Base-by-base conservation (phyloP, 2,888 invertebrate genomes). In the Cerastoderma edule region DNA sequence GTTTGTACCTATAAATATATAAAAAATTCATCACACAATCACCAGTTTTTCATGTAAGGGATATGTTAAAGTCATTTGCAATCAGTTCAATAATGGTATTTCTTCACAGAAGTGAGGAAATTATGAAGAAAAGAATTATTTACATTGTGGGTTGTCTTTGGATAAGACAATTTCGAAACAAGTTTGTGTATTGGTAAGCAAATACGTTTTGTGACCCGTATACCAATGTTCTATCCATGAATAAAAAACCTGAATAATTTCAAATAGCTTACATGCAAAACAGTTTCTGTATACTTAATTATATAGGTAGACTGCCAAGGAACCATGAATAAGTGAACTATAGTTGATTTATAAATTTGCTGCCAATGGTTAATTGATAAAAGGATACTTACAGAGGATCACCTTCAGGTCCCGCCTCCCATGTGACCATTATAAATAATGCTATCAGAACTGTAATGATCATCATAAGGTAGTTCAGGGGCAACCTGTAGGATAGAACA, bases 391-490 rank as follows among this genome's bases (percentile, higher is more conserved):
- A 70, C 67, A 24, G 19, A 13, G 68, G 71, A 28, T 57, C 60
- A 30, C 68, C 75, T 4, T 64, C 70, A 22, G 66, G 54, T 65
- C 83, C 75, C 35, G 44, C 68, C 48, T 54, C 78, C 91, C 91
- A 92, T 4, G 87, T 80, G 6, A 89, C 84, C 80, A 91, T 78
- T 22, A 92, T 85, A 28, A 91, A 50, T 6, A 89, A 46, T 24
- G 86, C 83, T 70, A 91, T 88, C 2, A 86, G 69, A 48, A 90
- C 77, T 35, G 89, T 90, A 22, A 91, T n/a, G 16, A 90, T 60
- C 67, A 92, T 84, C 57, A 88, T 83, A 6, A 79, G 22, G 57
- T 89, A 85, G 77, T 91, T 92, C 78, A 90, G 82, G 30, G 84
- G 87, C 71, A 84, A 83, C 88, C 90, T 91, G 83, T 32, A 86